Evolutionary conservation across 1,140 invertebrate genomes (phyloP).

Genomic region (Trichonephila clavipes): DNA sequence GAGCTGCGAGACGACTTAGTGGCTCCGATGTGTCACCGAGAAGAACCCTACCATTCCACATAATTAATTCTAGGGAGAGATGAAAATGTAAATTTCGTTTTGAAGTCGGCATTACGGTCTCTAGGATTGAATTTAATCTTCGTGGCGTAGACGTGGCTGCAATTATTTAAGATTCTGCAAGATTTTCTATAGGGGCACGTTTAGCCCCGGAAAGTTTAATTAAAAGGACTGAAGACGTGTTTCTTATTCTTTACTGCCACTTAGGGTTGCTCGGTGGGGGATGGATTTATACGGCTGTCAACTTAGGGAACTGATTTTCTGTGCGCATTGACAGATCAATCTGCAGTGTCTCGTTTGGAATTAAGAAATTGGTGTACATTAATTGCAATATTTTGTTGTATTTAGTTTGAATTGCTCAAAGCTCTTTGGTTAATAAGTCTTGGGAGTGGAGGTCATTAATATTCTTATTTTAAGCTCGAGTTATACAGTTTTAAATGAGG

Average conservation of each 20-base stretch:
- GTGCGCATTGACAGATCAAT: background rate
- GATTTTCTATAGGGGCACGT: slow-evolving; percentile 6
- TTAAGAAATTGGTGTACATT: background rate
- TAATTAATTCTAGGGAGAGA: slow-evolving; percentile 57
- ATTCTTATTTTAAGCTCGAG: too few species aligned
- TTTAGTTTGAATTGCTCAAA: too few species aligned
- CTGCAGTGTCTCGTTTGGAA: background rate
- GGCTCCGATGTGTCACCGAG: slow-evolving; percentile 17
- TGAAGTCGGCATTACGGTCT: slow-evolving; percentile 3
- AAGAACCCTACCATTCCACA: background rate
- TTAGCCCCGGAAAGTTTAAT: background rate
- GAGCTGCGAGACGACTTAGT: background rate
- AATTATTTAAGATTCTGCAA: background rate
- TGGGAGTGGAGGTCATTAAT: too few species aligned
- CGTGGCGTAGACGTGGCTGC: background rate
- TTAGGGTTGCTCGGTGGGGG: background rate
- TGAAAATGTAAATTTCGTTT: slow-evolving; percentile 58
- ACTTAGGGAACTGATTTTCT: background rate
- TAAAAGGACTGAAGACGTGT: slow-evolving; percentile 2
- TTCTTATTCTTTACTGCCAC: background rate
- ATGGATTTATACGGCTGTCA: background rate
- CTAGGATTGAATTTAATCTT: slow-evolving; percentile 35
- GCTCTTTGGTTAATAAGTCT: too few species aligned
- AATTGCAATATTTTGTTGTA: too few species aligned
- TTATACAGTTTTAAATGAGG: too few species aligned